Conservation (phyloP, 2,888 invertebrate species). For the Idaea biselata region DNA sequence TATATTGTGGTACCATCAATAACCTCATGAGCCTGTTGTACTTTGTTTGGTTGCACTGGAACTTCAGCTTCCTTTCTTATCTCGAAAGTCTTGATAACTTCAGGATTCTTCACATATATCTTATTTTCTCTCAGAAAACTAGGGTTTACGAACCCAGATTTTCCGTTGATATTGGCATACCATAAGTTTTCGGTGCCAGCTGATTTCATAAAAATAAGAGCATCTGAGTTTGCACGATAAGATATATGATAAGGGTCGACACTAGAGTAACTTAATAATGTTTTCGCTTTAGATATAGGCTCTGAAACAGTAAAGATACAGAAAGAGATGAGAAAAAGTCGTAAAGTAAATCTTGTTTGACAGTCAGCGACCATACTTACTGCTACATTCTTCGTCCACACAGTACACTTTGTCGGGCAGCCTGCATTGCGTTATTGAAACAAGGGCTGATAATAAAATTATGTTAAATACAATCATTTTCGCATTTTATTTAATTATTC, state of each 20-base stretch:
- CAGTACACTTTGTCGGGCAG: constrained; percentile 86
- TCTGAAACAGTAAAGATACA: constrained; percentile 60
- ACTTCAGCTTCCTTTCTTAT: constrained; percentile 32
- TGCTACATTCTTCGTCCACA: constrained; percentile 85
- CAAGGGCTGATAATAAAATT: constrained; percentile 63
- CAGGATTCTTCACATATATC: constrained; percentile 63
- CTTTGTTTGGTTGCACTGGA: constrained; percentile 65
- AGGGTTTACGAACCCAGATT: constrained; percentile 84
- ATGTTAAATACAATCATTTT: constrained; percentile 68
- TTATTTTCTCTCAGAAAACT: constrained; percentile 82
- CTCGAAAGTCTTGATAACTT: constrained; percentile 50
- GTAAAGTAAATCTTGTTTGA: constrained; percentile 20
- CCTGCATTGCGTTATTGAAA: constrained; percentile 61
- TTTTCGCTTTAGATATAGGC: constrained; percentile 83
- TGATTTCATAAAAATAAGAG: constrained; percentile 85
- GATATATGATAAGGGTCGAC: constrained; percentile 80
- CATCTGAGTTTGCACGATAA: constrained; percentile 79
- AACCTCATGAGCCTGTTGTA: constrained; percentile 71
- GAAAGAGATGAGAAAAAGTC: constrained; percentile 33
- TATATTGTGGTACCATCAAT: constrained; percentile 86
- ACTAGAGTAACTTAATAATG: constrained; percentile 79
- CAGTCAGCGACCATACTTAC: constrained; percentile 65
- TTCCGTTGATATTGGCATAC: constrained; percentile 85
- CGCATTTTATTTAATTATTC: constrained; percentile 61
- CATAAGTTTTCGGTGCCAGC: constrained; percentile 83